phyloP scores from a whole-genome alignment of 2,888 invertebrate genomes.

The Timema podura region DNA sequence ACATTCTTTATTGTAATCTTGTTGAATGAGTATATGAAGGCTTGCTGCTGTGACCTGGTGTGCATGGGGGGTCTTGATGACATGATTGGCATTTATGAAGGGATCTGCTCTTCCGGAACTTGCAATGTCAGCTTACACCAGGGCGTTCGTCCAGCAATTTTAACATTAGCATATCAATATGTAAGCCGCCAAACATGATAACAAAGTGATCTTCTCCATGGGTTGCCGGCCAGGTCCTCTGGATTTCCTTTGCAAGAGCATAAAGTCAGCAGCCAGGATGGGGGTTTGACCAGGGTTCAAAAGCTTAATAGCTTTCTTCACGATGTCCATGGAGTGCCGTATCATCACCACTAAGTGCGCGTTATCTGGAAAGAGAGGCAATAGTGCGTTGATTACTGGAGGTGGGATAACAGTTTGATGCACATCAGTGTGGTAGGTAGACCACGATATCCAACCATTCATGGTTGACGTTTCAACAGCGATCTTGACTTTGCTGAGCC shows the following conservation, averaged over 20 bases:
- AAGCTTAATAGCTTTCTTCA: background rate
- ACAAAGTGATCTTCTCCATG: slow-evolving; percentile 21
- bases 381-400: background rate
- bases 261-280: slow-evolving; percentile 14
- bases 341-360: background rate
- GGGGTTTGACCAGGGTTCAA: slow-evolving; percentile 14
- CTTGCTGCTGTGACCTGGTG: slow-evolving; percentile 14
- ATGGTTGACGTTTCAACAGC: slow-evolving; percentile 3
- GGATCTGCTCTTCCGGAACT: slow-evolving; percentile 16
- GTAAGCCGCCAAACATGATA: slow-evolving; percentile 10
- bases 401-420: slow-evolving; percentile 8
- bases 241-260: slow-evolving; percentile 16
- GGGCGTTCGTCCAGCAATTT: slow-evolving; percentile 13
- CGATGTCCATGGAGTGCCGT: slow-evolving; percentile 16
- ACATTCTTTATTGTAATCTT: slow-evolving; percentile 8
- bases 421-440: slow-evolving; percentile 11
- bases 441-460: slow-evolving; percentile 14
- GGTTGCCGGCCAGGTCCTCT: background rate
- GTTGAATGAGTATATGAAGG: background rate
- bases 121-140: slow-evolving; percentile 11
- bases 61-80: no score
- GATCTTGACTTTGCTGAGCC: slow-evolving; percentile 14
- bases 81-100: background rate
- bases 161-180: slow-evolving; percentile 16
- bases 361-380: slow-evolving; percentile 15